These are phyloP conservation scores for Gymnodraco acuticeps DNA, from an alignment of 2,797 vertebrate genomes.

Conservation along the genomic window DNA sequence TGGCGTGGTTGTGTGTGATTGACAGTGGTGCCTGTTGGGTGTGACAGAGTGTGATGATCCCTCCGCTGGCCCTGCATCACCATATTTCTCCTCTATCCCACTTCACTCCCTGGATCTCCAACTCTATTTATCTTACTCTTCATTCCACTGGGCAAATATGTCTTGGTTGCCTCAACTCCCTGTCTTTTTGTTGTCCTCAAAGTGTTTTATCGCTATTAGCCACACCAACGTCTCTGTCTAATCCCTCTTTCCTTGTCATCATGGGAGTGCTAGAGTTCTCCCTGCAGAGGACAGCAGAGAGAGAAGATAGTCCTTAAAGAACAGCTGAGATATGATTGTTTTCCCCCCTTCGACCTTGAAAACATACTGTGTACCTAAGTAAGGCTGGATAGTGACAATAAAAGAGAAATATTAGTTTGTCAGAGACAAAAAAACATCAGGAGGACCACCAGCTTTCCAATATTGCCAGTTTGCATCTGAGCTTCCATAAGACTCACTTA, in stretches of 20 bases:
- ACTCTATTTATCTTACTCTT: constrained; percentile 56
- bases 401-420: constrained; percentile 7
- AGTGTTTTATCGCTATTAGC: constrained; percentile 50
- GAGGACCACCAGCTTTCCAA: constrained; percentile 23
- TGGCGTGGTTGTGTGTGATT: constrained; percentile 44
- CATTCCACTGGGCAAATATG: constrained; percentile 43
- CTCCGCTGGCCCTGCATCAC: constrained; percentile 52
- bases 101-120: constrained; percentile 55
- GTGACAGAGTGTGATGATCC: constrained; percentile 71
- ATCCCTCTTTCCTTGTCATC: constrained; percentile 36
- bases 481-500: constrained; percentile 34
- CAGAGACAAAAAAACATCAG: neutral
- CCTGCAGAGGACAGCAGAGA: constrained; percentile 58
- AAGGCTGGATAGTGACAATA: neutral
- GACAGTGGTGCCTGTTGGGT: constrained; percentile 60
- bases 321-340: constrained; percentile 14
- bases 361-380: constrained; percentile 14
- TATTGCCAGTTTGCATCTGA: constrained; percentile 27
- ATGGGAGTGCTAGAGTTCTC: constrained; percentile 37
- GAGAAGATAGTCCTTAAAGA: constrained; percentile 32
- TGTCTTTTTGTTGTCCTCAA: constrained; percentile 53
- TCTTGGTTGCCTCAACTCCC: constrained; percentile 52
- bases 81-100: constrained; percentile 49
- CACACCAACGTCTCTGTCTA: constrained; percentile 31
- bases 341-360: constrained; percentile 23